Evolutionary conservation across 2,113 vertebrate genomes (phyloP).

Genomic region (Corythornis cristatus): DNA sequence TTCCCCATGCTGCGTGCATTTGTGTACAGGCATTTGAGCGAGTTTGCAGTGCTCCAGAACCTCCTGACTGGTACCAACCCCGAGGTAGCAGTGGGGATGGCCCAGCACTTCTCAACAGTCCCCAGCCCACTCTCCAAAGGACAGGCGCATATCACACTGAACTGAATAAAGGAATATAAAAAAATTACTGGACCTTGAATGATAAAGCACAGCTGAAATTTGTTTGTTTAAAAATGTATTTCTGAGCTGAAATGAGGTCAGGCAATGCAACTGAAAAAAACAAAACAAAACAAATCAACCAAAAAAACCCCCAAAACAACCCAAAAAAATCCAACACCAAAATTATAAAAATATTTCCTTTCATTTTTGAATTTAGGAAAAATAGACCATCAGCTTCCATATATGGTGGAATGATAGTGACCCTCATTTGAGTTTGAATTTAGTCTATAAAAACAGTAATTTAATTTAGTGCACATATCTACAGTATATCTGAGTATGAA

Average conservation of each 20-base stretch:
- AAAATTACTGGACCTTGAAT: neutral
- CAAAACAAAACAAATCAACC: too few species aligned
- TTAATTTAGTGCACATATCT: neutral
- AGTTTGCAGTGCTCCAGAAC: too few species aligned
- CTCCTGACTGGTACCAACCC: too few species aligned
- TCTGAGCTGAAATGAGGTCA: neutral
- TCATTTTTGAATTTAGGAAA: slow-evolving; percentile 21
- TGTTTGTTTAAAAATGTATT: too few species aligned
- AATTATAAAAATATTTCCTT: slow-evolving; percentile 15
- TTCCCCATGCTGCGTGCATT: too few species aligned
- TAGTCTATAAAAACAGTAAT: neutral
- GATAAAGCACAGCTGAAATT: neutral
- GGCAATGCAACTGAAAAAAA: neutral
- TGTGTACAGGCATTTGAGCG: too few species aligned
- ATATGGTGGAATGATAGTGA: slow-evolving; percentile 25
- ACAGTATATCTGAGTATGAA: slow-evolving; percentile 26
- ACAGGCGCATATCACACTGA: neutral
- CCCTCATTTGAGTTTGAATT: neutral
- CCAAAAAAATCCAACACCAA: too few species aligned
- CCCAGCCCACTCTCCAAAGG: too few species aligned
- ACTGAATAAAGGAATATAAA: neutral
- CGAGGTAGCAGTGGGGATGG: too few species aligned
- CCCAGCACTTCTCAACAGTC: too few species aligned
- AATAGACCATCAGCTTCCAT: neutral
- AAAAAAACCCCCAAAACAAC: too few species aligned